A percentile compares a stretch with the other conserved stretches of the same genome.
Evolutionary conservation across 2,888 invertebrate genomes (phyloP).

Genomic region (Schrankia costaestrigalis): DNA sequence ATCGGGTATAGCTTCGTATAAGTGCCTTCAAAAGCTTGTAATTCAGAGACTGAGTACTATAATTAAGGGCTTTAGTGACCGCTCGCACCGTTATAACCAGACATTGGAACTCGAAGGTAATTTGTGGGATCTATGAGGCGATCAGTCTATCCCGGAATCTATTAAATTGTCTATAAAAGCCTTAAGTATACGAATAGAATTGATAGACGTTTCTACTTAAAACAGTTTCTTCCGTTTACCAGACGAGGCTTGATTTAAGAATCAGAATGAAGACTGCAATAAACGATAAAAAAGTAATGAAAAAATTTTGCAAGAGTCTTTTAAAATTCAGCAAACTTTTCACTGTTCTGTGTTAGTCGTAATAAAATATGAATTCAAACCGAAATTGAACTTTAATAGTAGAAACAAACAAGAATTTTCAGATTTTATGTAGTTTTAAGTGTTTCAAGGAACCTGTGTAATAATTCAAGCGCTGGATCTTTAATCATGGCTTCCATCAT

Average conservation of each 20-base stretch:
- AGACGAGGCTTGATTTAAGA: conserved; percentile 1
- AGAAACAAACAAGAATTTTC: conserved; percentile 6
- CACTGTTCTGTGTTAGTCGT: conserved; percentile 7
- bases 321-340: conserved; percentile 10
- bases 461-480: conserved; percentile 10
- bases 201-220: too few relatives aligned
- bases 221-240: neutral
- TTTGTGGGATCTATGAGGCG: conserved; percentile 4
- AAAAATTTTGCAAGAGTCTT: conserved; percentile 5
- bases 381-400: conserved; percentile 9
- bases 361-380: conserved; percentile 11
- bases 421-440: conserved; percentile 7
- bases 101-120: conserved; percentile 1
- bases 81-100: conserved; percentile 3
- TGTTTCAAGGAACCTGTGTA: conserved; percentile 8
- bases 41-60: conserved; percentile 3
- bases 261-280: conserved; percentile 5
- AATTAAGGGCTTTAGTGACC: conserved; percentile 4
- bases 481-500: conserved; percentile 8
- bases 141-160: neutral
- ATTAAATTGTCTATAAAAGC: too few relatives aligned
- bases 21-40: conserved; percentile 1
- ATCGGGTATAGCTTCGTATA: neutral
- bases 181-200: too few relatives aligned
- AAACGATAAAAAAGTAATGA: conserved; percentile 9